A percentile compares a stretch with the other conserved stretches of the same genome.
Conservation (phyloP, 2,113 vertebrate genomes). For the Mormoops blainvillei region DNA sequence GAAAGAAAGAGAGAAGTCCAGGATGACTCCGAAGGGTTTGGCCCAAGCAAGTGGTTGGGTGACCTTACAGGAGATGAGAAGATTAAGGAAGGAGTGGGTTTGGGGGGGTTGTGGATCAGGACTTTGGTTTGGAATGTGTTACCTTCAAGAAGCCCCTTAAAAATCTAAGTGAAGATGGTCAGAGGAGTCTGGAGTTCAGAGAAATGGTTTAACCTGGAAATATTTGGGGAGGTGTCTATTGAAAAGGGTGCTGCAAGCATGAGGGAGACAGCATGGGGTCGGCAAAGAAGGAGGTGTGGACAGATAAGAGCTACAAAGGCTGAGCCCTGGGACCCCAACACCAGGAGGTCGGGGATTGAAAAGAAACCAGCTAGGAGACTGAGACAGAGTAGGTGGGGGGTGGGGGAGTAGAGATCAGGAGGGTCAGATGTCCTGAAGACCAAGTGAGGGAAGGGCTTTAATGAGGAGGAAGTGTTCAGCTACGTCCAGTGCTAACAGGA, state of each 20-base stretch:
- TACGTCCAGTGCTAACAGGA: neutral
- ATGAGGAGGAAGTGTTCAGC: neutral
- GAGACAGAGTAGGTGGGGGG: too few species aligned
- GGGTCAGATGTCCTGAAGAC: fast-evolving
- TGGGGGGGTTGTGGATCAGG: neutral
- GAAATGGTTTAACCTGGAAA: neutral
- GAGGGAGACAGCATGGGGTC: neutral
- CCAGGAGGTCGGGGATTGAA: neutral
- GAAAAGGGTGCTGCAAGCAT: neutral
- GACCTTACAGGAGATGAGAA: neutral
- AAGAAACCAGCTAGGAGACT: neutral
- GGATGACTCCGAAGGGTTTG: neutral
- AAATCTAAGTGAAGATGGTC: neutral
- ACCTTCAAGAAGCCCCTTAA: neutral
- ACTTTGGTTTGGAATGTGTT: neutral
- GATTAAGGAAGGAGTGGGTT: too few species aligned
- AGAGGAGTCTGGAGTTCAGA: neutral
- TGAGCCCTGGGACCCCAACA: neutral
- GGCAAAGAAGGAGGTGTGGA: neutral
- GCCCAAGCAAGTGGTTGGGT: too few species aligned
- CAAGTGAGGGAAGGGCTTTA: too few species aligned
- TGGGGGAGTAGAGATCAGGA: neutral
- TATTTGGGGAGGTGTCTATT: neutral
- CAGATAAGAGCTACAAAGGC: neutral
- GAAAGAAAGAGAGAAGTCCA: neutral